Evolutionary conservation across 2,797 vertebrate genomes (phyloP), one percentile per base, ranked within the genome.

Genomic region (Loris lydekkerianus): DNA sequence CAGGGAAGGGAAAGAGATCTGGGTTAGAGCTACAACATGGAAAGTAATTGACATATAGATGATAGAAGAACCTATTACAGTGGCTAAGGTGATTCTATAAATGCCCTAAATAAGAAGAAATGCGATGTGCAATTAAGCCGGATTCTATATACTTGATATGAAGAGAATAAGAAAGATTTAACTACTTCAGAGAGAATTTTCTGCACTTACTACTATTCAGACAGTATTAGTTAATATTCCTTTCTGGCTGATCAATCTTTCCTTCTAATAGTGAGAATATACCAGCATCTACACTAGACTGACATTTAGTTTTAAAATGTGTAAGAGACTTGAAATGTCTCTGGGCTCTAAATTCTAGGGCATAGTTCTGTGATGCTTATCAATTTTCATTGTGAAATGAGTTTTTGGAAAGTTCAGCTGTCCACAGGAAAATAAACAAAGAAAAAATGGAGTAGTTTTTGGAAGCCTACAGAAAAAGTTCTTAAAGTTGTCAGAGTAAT

Each of bases 381-480:
- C 76, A 86, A 25, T 84, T 94, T 97, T 95, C 29, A 73, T 82
- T 37, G 85, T 93, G 56, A 95, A 93, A 72, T 86, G 34, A 91
- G 67, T 40, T 91, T 82, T 76, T 83, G 4, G 92, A 69, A 96
- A 87, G 58, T 89, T 86, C 3, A 95, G 4, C 82, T 95, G 40
- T 84, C 76, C 89, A 73, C 86, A 86, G 37, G 40, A 89, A 70
- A 78, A 29, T 53, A 92, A 93, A 46, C 40, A 63, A 84, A 75
- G 63, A 23, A 80, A 84, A 92, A 87, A 91, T 37, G 60, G 34
- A 78, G 17, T 87, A 23, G 53, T 63, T 92, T 77, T 58, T 46
- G 14, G 23, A 96, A 75, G 84, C 23, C 67, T 7, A 75, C 0
- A 67, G 7, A 25, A 73, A 73, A 81, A 77, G 7, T 72, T 31